phyloP scores from a whole-genome alignment of 53 echinoderm and acorn worm species.

The Holothuria leucospilota region DNA sequence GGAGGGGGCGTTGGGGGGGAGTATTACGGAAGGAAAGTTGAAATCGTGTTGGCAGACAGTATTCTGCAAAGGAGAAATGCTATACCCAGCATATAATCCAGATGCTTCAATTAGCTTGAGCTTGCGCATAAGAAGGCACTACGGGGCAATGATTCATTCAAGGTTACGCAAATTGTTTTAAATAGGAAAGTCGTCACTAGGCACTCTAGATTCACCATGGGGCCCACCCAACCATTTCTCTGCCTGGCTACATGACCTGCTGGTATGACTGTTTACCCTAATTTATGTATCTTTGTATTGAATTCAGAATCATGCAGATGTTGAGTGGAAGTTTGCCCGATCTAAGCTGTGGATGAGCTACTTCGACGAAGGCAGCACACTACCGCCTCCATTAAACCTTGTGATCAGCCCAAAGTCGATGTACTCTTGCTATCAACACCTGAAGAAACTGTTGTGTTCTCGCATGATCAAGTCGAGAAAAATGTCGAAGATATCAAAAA shows the following conservation, averaged over 20 bases:
- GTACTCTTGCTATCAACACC: conserved; percentile 67
- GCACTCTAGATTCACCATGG: too few species aligned
- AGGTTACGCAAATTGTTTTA: too few species aligned
- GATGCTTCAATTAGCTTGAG: too few species aligned
- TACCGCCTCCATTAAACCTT: conserved; percentile 94
- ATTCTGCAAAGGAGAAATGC: too few species aligned
- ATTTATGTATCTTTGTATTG: not conserved
- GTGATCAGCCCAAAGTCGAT: conserved; percentile 95
- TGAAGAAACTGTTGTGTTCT: conserved; percentile 62
- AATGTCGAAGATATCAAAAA: conserved; percentile 28
- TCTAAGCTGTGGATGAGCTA: conserved; percentile 98
- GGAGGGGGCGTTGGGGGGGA: too few species aligned
- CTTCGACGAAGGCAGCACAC: conserved; percentile 94
- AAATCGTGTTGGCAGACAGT: too few species aligned
- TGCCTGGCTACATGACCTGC: not conserved
- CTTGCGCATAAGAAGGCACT: too few species aligned
- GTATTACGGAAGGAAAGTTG: too few species aligned
- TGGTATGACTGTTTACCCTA: not conserved
- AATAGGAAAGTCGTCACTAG: too few species aligned
- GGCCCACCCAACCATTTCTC: not conserved
- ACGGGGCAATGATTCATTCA: too few species aligned
- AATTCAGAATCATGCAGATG: conserved; percentile 86
- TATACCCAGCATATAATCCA: too few species aligned
- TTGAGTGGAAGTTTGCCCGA: conserved; percentile 97
- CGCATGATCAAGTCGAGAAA: conserved; percentile 7